Evolutionary conservation across 2,113 vertebrate genomes (phyloP), one percentile per base, ranked within the genome.

Genomic region (Myotis yumanensis): DNA sequence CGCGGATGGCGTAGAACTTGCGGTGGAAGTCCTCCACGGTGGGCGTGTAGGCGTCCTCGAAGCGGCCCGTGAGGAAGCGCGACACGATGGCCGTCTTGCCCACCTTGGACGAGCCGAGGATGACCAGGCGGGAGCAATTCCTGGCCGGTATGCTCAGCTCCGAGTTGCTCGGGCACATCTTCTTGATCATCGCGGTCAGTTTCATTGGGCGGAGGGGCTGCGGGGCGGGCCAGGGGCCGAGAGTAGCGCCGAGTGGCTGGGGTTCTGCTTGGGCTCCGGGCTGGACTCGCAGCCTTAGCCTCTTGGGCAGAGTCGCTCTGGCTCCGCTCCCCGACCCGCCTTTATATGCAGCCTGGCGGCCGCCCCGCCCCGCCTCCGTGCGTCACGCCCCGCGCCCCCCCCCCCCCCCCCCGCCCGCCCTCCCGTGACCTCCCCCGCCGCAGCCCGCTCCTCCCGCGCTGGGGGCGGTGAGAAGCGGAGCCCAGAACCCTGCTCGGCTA

Each of bases 21-120:
- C 99, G 98, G 98, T 99, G 99, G 97, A 99, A 99, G 98, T 99
- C 99, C 98, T 99, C 99, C 83, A 99, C 99, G 95, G 99, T 99
- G 92, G 99, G 99, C 0, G 99, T 99, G 99, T 99, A 99, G 91
- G 99, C 98, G 91, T 99, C 99, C 23, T 99, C 99, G 92, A 99
- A 99, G 96, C 98, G 98, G 82, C 99, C 99, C 40, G 98, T 99
- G 96, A 99, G 98, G 97, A 99, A 99, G 80, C 99, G 99, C 1
- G 99, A 99, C 68, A 99, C 99, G 98, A 99, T 99, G 97, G 99
- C 99, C 1, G 99, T 99, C 98, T 99, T 99, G 96, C 99, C 99
- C 96, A 99, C 99, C 97, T 99, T 99, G 96, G 99, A 99, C 97
- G 99, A 99, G 87, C 99, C 99, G 86, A 99, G 98, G 97, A 99